phyloP scores from a whole-genome alignment of 2,113 vertebrate genomes.

The Hemichromis elongatus region DNA sequence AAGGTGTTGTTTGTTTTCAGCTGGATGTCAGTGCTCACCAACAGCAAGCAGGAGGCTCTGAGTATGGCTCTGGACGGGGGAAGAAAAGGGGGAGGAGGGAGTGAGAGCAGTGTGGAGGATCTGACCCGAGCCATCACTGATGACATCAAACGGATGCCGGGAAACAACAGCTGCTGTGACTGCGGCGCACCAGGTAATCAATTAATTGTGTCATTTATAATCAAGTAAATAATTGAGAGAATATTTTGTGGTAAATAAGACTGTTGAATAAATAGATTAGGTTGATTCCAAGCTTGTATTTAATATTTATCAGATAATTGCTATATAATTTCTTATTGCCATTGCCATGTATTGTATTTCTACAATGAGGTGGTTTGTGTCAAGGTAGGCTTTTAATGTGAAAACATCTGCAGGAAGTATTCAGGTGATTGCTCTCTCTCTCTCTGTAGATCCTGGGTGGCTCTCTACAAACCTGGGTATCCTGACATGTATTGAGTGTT shows the following conservation, averaged over 20 bases:
- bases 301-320: not conserved
- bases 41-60: constrained; percentile 66
- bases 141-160: constrained; percentile 54
- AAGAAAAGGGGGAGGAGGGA: not conserved
- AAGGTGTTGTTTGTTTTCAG: constrained; percentile 2
- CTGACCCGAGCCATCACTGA: constrained; percentile 60
- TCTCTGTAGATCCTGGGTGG: constrained; percentile 49
- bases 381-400: not conserved
- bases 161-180: constrained; percentile 61
- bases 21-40: constrained; percentile 64
- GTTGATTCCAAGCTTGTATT: not conserved
- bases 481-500: constrained; percentile 63
- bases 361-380: not conserved
- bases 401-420: not conserved
- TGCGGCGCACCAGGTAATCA: constrained; percentile 54
- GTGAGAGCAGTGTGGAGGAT: constrained; percentile 55
- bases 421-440: not conserved
- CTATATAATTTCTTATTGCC: not conserved
- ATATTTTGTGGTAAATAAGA: not conserved
- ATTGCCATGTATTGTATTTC: not conserved
- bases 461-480: constrained; percentile 57
- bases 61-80: constrained; percentile 45
- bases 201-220: not conserved
- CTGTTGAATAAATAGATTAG: fast-evolving
- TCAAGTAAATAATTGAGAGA: not conserved